Conservation (phyloP, 1,140 invertebrate genomes). For the Calosoma granatense region DNA sequence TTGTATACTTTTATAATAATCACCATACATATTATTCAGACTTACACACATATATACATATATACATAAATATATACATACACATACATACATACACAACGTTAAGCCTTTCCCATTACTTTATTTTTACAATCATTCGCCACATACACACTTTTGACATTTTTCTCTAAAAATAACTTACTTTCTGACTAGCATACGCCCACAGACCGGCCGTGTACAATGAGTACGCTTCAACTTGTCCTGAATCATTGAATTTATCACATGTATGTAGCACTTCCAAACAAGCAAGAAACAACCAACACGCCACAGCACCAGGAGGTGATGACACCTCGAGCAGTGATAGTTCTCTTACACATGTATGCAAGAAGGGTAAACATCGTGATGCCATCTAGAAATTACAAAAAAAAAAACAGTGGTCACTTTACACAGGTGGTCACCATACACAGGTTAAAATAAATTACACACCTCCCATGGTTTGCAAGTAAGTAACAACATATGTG, state of each 20-base stretch:
- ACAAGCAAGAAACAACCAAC: conserved; percentile 89
- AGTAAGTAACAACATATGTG: conserved; percentile 67
- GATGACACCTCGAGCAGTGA: conserved; percentile 63
- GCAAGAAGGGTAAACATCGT: conserved; percentile 74
- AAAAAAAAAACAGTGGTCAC: conserved; percentile 8
- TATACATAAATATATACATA: no score
- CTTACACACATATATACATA: no score
- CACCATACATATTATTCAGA: no score
- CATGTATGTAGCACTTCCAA: conserved; percentile 78
- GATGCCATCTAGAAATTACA: conserved; percentile 59
- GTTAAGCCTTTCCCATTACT: no score
- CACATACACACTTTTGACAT: no score
- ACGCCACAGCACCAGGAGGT: conserved; percentile 74
- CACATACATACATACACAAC: no score
- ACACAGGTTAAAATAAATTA: conserved; percentile 23
- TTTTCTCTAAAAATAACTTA: conserved; percentile 30
- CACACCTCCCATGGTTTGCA: conserved; percentile 71
- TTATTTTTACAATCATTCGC: no score
- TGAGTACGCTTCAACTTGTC: conserved; percentile 66
- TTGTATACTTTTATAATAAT: neutral
- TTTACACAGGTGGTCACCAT: no score
- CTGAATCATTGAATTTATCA: conserved; percentile 54
- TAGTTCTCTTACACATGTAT: conserved; percentile 76
- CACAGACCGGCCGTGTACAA: conserved; percentile 81
- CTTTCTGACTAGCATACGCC: conserved; percentile 89